phyloP scores from a whole-genome alignment of 2,113 vertebrate genomes.

The Helogale parvula region DNA sequence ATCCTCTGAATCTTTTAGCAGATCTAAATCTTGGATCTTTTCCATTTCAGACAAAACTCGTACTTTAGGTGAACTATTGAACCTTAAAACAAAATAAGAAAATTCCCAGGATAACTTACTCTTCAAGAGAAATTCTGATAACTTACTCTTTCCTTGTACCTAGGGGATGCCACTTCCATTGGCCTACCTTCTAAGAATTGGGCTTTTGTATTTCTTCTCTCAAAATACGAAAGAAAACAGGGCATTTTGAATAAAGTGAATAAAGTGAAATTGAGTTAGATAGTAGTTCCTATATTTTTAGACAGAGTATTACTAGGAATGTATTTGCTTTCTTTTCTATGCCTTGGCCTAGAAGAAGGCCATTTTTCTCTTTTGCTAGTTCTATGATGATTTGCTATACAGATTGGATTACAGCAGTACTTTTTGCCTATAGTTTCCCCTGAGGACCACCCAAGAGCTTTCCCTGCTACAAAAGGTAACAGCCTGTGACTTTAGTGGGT shows the following conservation, averaged over 20 bases:
- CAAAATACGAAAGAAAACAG: not conserved
- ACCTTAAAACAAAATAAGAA: not conserved
- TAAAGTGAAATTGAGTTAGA: not conserved
- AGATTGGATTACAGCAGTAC: conserved; percentile 60
- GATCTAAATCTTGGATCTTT: not conserved
- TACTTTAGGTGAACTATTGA: not conserved
- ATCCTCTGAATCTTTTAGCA: not conserved
- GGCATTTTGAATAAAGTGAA: not conserved
- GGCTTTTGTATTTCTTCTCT: not conserved
- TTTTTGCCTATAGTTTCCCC: conserved; percentile 50
- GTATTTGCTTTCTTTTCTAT: not conserved
- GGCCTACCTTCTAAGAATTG: not conserved
- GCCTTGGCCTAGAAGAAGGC: not conserved
- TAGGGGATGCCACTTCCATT: not conserved
- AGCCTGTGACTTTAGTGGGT: not conserved
- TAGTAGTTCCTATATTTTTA: not conserved
- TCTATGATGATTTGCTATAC: conserved; percentile 34
- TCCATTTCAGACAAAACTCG: not conserved
- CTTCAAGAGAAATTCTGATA: not conserved
- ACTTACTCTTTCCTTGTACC: not conserved
- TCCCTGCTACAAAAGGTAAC: conserved; percentile 13
- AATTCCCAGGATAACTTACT: not conserved
- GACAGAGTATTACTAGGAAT: not conserved
- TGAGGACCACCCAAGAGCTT: conserved; percentile 69
- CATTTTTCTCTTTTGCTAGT: not conserved